Conservation (phyloP, 2,797 vertebrate species). For the Brachymystax lenok region DNA sequence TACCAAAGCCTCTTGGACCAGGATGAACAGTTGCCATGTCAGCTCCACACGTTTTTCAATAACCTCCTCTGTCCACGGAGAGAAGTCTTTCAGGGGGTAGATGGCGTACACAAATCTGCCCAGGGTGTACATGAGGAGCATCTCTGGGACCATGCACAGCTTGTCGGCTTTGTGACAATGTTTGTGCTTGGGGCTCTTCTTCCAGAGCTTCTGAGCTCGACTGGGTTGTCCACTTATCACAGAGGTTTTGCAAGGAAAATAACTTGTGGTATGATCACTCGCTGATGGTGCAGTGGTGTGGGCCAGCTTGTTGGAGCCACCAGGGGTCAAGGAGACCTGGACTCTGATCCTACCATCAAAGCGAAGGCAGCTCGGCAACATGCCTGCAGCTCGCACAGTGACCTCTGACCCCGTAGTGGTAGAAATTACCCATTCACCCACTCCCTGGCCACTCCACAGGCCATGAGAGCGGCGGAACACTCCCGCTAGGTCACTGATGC, state of each 20-base stretch:
- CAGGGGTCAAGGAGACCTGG: background rate
- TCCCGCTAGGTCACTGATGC: background rate
- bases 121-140: background rate
- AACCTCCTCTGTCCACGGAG: background rate
- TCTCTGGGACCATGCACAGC: background rate
- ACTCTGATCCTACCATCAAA: background rate
- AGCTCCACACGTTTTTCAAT: background rate
- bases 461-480: background rate
- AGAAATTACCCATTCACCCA: background rate
- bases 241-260: background rate
- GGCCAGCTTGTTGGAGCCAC: background rate
- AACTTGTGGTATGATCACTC: background rate
- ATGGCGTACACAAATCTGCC: background rate
- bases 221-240: background rate
- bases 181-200: background rate
- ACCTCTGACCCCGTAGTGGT: background rate
- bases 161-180: background rate
- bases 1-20: conserved; percentile 1
- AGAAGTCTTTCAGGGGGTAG: background rate
- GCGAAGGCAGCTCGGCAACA: background rate
- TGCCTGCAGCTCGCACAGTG: background rate
- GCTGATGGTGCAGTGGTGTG: background rate
- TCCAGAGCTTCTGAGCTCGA: background rate
- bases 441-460: background rate
- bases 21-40: background rate